Percentiles rank a stretch among this genome's conserved stretches.
Conservation (phyloP, 23 tunicate species). For the Phallusia fumigata region DNA sequence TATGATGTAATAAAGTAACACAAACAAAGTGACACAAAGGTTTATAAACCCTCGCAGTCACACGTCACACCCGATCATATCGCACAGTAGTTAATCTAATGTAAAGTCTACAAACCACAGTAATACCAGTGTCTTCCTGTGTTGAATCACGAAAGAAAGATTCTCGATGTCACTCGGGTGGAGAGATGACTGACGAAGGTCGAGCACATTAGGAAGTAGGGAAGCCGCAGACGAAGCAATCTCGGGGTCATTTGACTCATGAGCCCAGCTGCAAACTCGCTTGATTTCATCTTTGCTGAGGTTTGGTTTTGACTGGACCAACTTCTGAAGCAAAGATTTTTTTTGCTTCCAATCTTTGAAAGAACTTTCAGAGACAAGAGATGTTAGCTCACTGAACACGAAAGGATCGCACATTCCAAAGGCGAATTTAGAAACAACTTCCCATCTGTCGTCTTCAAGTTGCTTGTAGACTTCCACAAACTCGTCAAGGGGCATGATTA, state of each 20-base stretch:
- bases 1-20: too few species aligned
- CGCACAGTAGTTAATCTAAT: too few species aligned
- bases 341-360: neutral
- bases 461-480: neutral
- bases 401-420: neutral
- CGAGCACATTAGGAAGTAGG: neutral
- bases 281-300: neutral
- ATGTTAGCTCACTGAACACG: neutral
- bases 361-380: neutral
- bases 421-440: neutral
- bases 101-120: too few species aligned
- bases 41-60: too few species aligned
- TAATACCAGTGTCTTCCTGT: neutral
- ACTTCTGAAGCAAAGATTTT: neutral
- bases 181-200: neutral
- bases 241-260: neutral
- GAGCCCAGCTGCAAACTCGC: conserved; percentile 3
- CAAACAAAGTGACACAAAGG: too few species aligned
- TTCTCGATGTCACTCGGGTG: neutral
- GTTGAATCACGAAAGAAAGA: neutral
- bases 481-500: neutral
- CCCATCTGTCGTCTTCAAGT: neutral
- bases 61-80: too few species aligned
- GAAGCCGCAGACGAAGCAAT: neutral
- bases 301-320: neutral